Base-by-base conservation (phyloP, 2,797 vertebrate species). In the Esox masquinongy region DNA sequence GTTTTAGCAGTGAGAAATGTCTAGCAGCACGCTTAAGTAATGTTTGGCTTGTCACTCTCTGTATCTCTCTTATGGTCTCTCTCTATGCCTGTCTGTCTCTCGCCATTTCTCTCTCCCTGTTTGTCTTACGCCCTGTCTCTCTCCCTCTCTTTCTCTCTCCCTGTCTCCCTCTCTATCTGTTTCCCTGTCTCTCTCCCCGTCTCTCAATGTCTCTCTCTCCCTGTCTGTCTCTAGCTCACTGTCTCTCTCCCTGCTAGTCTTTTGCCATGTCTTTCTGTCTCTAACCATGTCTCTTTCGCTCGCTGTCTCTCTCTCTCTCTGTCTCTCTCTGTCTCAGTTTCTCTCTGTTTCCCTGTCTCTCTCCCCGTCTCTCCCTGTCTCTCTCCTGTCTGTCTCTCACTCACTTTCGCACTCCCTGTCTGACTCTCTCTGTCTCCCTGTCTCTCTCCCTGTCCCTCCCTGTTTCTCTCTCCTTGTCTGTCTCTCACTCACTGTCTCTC, bases 1-100 rank as follows among this genome's bases (percentile, higher is more conserved):
- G 80, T 90, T 84, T 80, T 79, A 51, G 77, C 80, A 84, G 75
- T 85, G 83, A 81, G 84, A 86, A 83, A 77, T 81, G 9, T 73
- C 17, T 26, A 77, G 81, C 79, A 72, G 80, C 85, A 76, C 72
- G 74, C 74, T 72, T 6, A 83, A 81, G 79, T 79, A 79, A 79
- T 77, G 26, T 56, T 72, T 68, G 17, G 74, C 79, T 83, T 85
- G 78, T 85, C 79, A 84, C 74, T 80, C 34, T 77, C 24, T 24
- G 59, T 75, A 70, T 77, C 68, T 74, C 22, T 70, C 19, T 56
- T 16, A 15, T 51, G 15, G 15, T 53, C 50, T 53, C 51, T 53
- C 50, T 51, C 50, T 34, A 5, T 34, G 2, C 5, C 34, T 34
- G 2, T 34, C 34, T 34, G 34, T 34, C 34, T 0, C n/a, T 19